Percentiles rank a stretch among this genome's conserved stretches.
phyloP scores from a whole-genome alignment of 2,113 vertebrate genomes.

The Uria aalge region DNA sequence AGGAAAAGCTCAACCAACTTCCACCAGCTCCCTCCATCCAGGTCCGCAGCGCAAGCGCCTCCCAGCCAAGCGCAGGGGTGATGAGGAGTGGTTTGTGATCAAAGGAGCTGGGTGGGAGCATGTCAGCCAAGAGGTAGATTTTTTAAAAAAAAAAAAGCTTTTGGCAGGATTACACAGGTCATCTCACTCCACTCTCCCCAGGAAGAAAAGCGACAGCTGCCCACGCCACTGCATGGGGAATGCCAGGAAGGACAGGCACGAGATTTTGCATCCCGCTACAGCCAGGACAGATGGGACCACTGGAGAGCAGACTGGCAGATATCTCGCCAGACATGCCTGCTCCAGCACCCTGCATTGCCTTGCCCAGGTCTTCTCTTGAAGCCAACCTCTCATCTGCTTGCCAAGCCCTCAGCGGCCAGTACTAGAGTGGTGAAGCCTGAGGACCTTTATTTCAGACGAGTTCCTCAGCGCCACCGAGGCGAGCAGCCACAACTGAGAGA shows the following conservation, averaged over 20 bases:
- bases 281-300: background rate
- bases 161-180: background rate
- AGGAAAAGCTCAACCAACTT: background rate
- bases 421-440: background rate
- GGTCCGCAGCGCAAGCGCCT: background rate
- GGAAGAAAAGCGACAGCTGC: background rate
- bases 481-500: background rate
- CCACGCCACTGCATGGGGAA: background rate
- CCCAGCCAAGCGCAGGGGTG: accelerated
- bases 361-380: background rate
- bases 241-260: background rate
- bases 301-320: background rate
- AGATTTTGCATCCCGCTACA: background rate
- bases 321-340: background rate
- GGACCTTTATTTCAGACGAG: background rate
- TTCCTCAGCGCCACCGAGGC: background rate
- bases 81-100: background rate
- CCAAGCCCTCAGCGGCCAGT: background rate
- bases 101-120: accelerated
- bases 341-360: background rate
- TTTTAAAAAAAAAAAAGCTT: background rate
- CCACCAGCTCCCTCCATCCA: background rate
- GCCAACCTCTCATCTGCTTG: background rate
- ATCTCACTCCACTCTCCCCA: background rate
- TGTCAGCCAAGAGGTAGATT: background rate